A percentile compares a stretch with the other conserved stretches of the same genome.
These are phyloP conservation scores for Galeruca laticollis DNA, from an alignment of 2,888 invertebrate genomes.

Conservation along the genomic window DNA sequence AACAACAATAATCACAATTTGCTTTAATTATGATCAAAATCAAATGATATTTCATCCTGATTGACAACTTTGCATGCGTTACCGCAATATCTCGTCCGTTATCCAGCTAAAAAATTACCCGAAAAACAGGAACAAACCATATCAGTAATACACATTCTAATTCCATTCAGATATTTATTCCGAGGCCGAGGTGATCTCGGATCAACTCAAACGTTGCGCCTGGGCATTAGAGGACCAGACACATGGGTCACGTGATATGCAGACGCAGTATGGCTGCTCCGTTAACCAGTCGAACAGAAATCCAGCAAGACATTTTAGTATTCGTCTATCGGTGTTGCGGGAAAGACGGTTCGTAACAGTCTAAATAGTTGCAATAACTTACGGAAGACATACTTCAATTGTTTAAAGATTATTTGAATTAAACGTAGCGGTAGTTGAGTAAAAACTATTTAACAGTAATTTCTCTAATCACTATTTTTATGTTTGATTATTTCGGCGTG, in stretches of 20 bases:
- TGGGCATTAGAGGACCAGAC: constrained; percentile 54
- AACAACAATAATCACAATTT: neutral
- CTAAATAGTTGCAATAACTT: constrained; percentile 11
- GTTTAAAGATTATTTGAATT: constrained; percentile 1
- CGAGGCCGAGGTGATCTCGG: constrained; percentile 36
- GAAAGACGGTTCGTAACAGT: constrained; percentile 35
- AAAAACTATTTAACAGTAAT: constrained; percentile 6
- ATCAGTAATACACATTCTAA: constrained; percentile 45
- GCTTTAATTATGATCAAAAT: neutral
- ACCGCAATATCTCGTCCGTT: constrained; percentile 1
- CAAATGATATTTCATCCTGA: neutral
- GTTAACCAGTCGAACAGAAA: constrained; percentile 41
- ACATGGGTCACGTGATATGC: constrained; percentile 64
- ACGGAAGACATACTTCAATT: constrained; percentile 16
- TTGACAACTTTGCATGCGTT: neutral
- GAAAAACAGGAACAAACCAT: constrained; percentile 29
- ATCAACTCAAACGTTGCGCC: constrained; percentile 49
- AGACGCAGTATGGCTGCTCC: constrained; percentile 64
- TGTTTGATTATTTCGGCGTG: constrained; percentile 5
- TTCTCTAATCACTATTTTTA: constrained; percentile 20
- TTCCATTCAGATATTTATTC: constrained; percentile 45
- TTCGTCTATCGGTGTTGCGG: constrained; percentile 36
- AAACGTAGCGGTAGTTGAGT: constrained; percentile 1
- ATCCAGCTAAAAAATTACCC: constrained; percentile 3
- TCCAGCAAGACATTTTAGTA: constrained; percentile 48